Percentiles rank a stretch among this genome's conserved stretches.
Evolutionary conservation across 2,113 vertebrate genomes (phyloP).

Genomic region (Camelus dromedarius): DNA sequence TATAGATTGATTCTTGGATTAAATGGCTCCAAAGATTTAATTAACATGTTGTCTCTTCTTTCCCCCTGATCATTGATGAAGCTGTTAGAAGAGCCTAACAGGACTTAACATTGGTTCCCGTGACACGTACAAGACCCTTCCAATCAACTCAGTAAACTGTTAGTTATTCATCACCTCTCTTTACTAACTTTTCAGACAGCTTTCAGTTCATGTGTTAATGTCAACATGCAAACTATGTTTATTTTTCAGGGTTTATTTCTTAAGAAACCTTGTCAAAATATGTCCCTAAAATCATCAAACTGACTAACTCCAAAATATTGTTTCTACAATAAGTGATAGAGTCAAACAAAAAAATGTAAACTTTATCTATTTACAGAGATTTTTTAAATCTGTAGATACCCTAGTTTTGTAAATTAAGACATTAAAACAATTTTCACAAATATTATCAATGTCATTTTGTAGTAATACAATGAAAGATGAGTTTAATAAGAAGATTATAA

Average conservation of each 20-base stretch:
- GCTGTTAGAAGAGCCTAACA: constrained; percentile 7
- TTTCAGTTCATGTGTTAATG: constrained; percentile 53
- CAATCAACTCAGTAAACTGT: not conserved
- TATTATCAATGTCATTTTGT: not conserved
- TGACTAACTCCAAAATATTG: constrained; percentile 11
- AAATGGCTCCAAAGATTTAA: constrained; percentile 49
- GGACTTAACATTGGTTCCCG: not conserved
- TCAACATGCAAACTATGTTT: constrained; percentile 13
- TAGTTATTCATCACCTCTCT: constrained; percentile 16
- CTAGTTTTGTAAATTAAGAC: not conserved
- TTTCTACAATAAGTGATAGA: constrained; percentile 39
- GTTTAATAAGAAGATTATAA: not conserved
- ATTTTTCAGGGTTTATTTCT: constrained; percentile 67
- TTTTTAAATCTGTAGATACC: not conserved
- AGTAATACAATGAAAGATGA: not conserved
- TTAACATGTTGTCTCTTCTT: constrained; percentile 32
- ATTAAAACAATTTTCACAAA: not conserved
- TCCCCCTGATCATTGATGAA: constrained; percentile 41
- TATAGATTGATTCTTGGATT: constrained; percentile 1
- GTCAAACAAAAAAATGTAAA: constrained; percentile 43
- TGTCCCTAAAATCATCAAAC: constrained; percentile 48
- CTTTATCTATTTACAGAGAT: not conserved
- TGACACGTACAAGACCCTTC: not conserved
- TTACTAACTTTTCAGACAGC: constrained; percentile 50
- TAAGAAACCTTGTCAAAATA: constrained; percentile 65